Evolutionary conservation across 2,888 invertebrate genomes (phyloP).

Genomic region (Ochropacha duplaris): DNA sequence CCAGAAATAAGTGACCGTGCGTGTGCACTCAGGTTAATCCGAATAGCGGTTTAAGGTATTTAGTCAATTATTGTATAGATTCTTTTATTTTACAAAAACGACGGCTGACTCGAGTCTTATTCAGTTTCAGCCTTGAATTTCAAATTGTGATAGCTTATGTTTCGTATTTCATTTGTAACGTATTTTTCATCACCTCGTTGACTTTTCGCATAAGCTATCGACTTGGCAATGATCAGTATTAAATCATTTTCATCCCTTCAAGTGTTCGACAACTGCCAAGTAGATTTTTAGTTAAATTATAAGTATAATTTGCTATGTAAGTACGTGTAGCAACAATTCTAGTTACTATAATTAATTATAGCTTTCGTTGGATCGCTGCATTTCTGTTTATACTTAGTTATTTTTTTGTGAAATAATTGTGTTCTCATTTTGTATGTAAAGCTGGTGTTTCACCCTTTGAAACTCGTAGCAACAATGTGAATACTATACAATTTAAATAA

Average conservation of each 20-base stretch:
- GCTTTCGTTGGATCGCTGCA: slow-evolving; percentile 75
- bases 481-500: slow-evolving; percentile 82
- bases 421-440: slow-evolving; percentile 80
- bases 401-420: slow-evolving; percentile 71
- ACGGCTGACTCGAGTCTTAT: slow-evolving; percentile 62
- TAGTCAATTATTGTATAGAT: slow-evolving; percentile 81
- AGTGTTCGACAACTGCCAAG: slow-evolving; percentile 51
- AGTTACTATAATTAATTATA: slow-evolving; percentile 49
- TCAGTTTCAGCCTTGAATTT: slow-evolving; percentile 47
- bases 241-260: slow-evolving; percentile 40
- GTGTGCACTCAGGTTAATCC: slow-evolving; percentile 45
- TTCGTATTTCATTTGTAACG: slow-evolving; percentile 13
- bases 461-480: slow-evolving; percentile 79
- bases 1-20: background rate
- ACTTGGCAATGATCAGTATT: slow-evolving; percentile 77
- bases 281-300: slow-evolving; percentile 38
- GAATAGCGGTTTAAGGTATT: slow-evolving; percentile 76
- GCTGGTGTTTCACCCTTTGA: slow-evolving; percentile 73
- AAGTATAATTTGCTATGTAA: slow-evolving; percentile 21
- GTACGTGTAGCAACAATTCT: slow-evolving; percentile 47
- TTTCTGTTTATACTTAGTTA: slow-evolving; percentile 75
- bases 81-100: slow-evolving; percentile 55
- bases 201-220: slow-evolving; percentile 39
- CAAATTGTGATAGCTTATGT: slow-evolving; percentile 57
- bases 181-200: background rate